These are phyloP conservation scores for Phoenicopterus ruber DNA, from an alignment of 2,113 vertebrate species.

Conservation along the genomic window DNA sequence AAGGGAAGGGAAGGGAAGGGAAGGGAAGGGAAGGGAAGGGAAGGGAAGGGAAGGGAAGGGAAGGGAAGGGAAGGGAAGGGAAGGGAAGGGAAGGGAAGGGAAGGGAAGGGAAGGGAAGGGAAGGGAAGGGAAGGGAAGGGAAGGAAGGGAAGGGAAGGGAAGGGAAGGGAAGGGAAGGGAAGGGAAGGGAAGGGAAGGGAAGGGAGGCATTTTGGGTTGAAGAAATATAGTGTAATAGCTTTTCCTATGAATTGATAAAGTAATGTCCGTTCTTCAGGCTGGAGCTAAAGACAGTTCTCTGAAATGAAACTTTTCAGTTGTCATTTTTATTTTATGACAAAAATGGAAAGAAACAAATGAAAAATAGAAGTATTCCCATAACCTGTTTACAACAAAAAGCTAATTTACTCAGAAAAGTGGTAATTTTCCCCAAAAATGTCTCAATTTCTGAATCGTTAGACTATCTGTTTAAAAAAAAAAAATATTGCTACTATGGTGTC, in stretches of 20 bases:
- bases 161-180: too few relatives aligned
- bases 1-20: too few relatives aligned
- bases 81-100: too few relatives aligned
- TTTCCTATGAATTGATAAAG: background rate
- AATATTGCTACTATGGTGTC: too few relatives aligned
- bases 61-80: too few relatives aligned
- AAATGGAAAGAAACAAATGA: background rate
- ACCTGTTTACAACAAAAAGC: background rate
- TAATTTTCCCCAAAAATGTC: background rate
- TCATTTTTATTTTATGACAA: background rate
- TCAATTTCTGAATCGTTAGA: background rate
- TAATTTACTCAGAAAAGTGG: background rate
- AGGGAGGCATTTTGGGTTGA: background rate
- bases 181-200: too few relatives aligned
- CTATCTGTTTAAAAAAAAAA: too few relatives aligned
- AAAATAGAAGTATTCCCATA: background rate
- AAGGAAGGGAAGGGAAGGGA: too few relatives aligned
- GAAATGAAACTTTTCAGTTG: background rate
- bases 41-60: too few relatives aligned
- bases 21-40: too few relatives aligned
- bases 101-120: too few relatives aligned
- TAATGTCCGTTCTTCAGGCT: background rate
- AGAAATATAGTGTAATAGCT: background rate
- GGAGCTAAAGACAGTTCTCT: background rate
- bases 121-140: too few relatives aligned